Conservation (phyloP, 2,113 vertebrate genomes). For the Cryptoleucopteryx plumbea region DNA sequence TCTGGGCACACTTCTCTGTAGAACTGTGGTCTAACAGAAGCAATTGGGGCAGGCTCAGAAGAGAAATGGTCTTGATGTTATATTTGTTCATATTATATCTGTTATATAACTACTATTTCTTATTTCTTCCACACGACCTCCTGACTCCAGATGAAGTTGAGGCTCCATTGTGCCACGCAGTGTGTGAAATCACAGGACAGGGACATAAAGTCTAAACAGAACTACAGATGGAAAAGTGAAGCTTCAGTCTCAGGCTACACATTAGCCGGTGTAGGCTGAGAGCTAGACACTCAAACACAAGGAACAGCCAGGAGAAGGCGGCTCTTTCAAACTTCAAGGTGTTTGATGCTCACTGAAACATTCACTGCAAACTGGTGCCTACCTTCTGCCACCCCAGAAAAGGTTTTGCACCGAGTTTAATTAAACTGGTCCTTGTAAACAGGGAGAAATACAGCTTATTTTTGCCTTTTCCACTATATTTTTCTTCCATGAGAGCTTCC, state of each 20-base stretch:
- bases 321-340: not conserved
- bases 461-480: not conserved
- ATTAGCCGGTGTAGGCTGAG: not conserved
- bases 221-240: not conserved
- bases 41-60: not conserved
- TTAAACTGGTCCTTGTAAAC: not conserved
- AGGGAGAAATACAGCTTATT: not conserved
- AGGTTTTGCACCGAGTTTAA: not conserved
- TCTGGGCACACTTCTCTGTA: not conserved
- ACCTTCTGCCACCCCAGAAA: not conserved
- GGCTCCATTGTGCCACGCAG: not conserved
- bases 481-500: not conserved
- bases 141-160: not conserved
- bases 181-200: not conserved
- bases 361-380: not conserved
- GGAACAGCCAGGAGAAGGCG: not conserved
- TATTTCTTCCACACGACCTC: not conserved
- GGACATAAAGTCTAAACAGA: not conserved
- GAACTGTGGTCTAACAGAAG: not conserved
- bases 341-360: not conserved
- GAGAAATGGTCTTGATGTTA: not conserved
- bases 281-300: not conserved
- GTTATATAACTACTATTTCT: not conserved
- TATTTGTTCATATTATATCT: not conserved
- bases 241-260: not conserved